phyloP scores from a whole-genome alignment of 2,113 vertebrate genomes.

The Tiliqua scincoides region DNA sequence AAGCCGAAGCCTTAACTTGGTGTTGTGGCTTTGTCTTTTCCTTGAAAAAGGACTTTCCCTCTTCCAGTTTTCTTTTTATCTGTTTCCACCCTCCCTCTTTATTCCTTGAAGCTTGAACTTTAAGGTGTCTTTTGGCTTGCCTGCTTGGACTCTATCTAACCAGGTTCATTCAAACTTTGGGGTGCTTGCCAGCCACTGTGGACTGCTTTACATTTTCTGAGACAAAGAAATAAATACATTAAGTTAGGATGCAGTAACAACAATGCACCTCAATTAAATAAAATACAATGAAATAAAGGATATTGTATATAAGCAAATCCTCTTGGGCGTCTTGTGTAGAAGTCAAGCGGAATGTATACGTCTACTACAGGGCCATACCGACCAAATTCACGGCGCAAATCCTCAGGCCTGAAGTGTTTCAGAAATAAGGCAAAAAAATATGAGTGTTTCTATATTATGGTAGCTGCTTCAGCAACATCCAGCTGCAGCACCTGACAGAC shows the following conservation, averaged over 20 bases:
- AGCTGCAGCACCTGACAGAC: conserved; percentile 24
- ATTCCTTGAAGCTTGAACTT: conserved; percentile 84
- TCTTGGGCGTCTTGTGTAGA: conserved; percentile 91
- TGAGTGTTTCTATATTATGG: conserved; percentile 49
- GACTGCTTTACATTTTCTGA: conserved; percentile 92
- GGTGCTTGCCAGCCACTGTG: conserved; percentile 85
- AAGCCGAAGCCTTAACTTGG: conserved; percentile 86
- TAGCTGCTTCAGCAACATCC: conserved; percentile 47
- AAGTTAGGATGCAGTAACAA: conserved; percentile 81
- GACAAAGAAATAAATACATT: conserved; percentile 94
- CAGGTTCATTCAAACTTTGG: conserved; percentile 82
- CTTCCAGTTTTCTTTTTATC: conserved; percentile 87
- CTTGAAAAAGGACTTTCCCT: conserved; percentile 73
- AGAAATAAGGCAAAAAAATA: conserved; percentile 72
- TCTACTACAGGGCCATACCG: conserved; percentile 95
- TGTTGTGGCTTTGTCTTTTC: conserved; percentile 77
- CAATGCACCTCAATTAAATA: conserved; percentile 45
- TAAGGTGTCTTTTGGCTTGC: conserved; percentile 85
- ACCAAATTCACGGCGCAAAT: conserved; percentile 95
- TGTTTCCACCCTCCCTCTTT: conserved; percentile 86
- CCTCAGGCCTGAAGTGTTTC: conserved; percentile 91
- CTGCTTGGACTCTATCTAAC: conserved; percentile 86
- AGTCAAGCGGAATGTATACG: conserved; percentile 97
- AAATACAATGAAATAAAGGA: conserved; percentile 82
- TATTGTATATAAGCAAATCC: conserved; percentile 98